Evolutionary conservation across 2,888 invertebrate species (phyloP).

Genomic region (Stenchaetothrips biformis): DNA sequence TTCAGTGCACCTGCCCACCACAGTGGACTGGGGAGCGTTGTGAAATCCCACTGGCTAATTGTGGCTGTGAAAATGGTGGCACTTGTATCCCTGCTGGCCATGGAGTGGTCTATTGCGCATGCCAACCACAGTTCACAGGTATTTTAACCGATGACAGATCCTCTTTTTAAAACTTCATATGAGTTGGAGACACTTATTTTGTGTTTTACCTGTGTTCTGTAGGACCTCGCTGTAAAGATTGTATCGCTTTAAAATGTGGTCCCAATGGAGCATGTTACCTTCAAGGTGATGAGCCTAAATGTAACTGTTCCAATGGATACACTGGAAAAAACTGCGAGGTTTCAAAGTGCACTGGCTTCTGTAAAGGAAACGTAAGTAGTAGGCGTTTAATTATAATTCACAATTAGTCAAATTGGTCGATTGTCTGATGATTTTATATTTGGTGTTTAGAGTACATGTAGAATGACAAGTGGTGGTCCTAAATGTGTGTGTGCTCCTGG

Average conservation of each 20-base stretch:
- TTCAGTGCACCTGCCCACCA: slow-evolving; percentile 56
- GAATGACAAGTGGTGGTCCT: slow-evolving; percentile 43
- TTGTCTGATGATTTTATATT: slow-evolving; percentile 17
- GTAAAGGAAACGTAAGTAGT: slow-evolving; percentile 36
- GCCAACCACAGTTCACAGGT: slow-evolving; percentile 52
- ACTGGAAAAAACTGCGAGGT: slow-evolving; percentile 50
- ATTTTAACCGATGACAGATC: slow-evolving; percentile 8
- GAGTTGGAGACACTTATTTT: neutral
- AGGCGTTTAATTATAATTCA: slow-evolving; percentile 17
- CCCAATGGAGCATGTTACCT: slow-evolving; percentile 48
- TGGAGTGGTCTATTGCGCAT: slow-evolving; percentile 49
- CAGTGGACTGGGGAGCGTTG: slow-evolving; percentile 63
- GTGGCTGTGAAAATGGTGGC: slow-evolving; percentile 59
- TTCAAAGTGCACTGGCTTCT: slow-evolving; percentile 46
- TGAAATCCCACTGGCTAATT: slow-evolving; percentile 55
- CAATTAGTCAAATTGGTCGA: neutral
- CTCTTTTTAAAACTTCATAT: too few species aligned
- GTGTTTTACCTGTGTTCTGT: slow-evolving; percentile 27
- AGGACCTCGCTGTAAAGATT: slow-evolving; percentile 56
- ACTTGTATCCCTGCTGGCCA: slow-evolving; percentile 49
- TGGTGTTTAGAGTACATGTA: slow-evolving; percentile 46
- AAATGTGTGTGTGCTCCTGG: slow-evolving; percentile 51
- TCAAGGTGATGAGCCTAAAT: slow-evolving; percentile 41
- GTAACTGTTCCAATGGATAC: slow-evolving; percentile 55
- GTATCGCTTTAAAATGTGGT: slow-evolving; percentile 52